Base-by-base conservation (phyloP, 2,888 invertebrate species). In the Lycia hirtaria region DNA sequence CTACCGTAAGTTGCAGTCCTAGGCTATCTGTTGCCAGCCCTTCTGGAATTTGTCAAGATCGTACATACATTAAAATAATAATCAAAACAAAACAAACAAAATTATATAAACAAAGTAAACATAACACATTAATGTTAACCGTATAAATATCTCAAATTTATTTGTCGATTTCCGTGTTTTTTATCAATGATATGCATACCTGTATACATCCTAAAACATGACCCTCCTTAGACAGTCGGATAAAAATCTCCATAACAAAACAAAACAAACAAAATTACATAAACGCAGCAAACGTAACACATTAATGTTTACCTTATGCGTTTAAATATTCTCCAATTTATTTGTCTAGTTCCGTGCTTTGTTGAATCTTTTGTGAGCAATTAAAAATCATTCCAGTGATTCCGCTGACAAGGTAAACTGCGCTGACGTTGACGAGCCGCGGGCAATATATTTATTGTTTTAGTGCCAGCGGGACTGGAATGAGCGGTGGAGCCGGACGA, bases 381-480 rank as follows among this genome's bases (percentile, higher is more conserved):
- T 85, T 84, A 85, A 85, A 84, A 81, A 76, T 80, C 78, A 78
- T 77, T 76, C 70, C 58, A 33, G 49, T 41, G 35, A 35, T 26
- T 35, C 32, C 7, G 30, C 75, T 66, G 81, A 79, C 82, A 70
- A 71, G 63, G 73, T 82, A 86, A 84, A 85, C 82, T 76, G 67
- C 62, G 14, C 60, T 57, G 80, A 83, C 84, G 71, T 80, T 84
- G 81, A 83, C 77, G 75, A 67, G 74, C 67, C 68, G 67, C 57
- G 1, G 24, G 47, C 32, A 44, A 30, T 52, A 58, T 58, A 71
- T 77, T 76, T 75, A 74, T 78, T 76, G 69, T 68, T 73, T 72
- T 72, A 67, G 59, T 54, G 55, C 49, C 44, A 55, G 49, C 51
- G 51, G 56, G 53, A 58, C 54, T 60, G 57, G 64, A 50, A 68